Base-by-base conservation (phyloP, 2,888 invertebrate genomes). In the Drosophila quinaria region DNA sequence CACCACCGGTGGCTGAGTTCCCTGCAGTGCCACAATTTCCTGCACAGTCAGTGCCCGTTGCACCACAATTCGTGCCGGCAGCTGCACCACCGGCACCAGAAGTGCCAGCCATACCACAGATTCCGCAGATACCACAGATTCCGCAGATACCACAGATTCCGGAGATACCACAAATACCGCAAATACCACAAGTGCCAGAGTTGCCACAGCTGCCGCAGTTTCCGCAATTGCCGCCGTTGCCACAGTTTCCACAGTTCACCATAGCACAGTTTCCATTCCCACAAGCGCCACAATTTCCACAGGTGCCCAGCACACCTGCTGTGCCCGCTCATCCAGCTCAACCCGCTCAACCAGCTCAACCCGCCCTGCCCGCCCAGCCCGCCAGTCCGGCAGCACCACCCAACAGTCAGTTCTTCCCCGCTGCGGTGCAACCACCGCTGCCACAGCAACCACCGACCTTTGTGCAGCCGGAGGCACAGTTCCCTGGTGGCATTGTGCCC, bases 401-500 rank as follows among this genome's bases (percentile, higher is more conserved):
- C 63, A 87, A 54, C 54, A 75, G 47, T 17, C 82, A 81, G 42
- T 74, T 89, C 75, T 85, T 88, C 39, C 89, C 91, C 0, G 74
- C 87, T 3, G 80, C 87, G 2, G 85, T 90, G 4, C 90, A 91
- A 22, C 90, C 90, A 1, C 87, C 90, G 3, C 70, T 90, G 19
- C 81, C 90, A 0, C 91, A 90, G 59, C 88, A 90, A 50, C 88
- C 90, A 13, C 89, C 91, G 4, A 78, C 80, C 1, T 91, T 91
- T 52, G 65, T 80, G 4, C 88, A 86, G 55, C 88, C 91, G 0
- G 86, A 80, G 39, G 75, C 74, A 0, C 90, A 91, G 49, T 87
- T 90, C n/a, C 91, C 91, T 0, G 84, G 80, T 2, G 81, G 80
- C 39, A 79, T 91, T 31, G 68, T 76, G 0, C 90, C 91, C 0